These are phyloP conservation scores for Coremacera marginata DNA, from an alignment of 2,888 invertebrate species.

Conservation along the genomic window DNA sequence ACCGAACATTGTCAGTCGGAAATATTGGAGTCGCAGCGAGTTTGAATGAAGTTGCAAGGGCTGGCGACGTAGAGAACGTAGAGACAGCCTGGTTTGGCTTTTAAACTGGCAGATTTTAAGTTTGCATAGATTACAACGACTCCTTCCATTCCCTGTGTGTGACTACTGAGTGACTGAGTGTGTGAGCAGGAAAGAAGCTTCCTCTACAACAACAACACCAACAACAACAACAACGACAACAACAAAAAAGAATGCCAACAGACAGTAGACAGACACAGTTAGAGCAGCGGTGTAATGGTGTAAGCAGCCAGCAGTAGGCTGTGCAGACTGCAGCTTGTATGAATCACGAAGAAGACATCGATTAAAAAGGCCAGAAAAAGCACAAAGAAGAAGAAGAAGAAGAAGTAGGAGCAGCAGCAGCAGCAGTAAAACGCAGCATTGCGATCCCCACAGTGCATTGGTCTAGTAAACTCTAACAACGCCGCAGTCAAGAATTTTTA, in stretches of 20 bases:
- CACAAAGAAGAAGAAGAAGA: neutral
- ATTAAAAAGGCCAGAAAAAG: too few species aligned
- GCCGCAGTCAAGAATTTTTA: constrained; percentile 35
- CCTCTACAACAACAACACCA: neutral
- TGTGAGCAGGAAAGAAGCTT: constrained; percentile 14
- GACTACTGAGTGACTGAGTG: neutral
- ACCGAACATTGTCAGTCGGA: neutral
- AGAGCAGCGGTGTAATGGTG: constrained; percentile 8
- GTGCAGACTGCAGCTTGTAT: constrained; percentile 47
- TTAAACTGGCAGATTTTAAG: neutral
- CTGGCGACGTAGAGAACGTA: neutral
- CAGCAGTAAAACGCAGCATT: neutral
- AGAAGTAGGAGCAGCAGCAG: neutral
- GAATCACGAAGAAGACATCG: constrained; percentile 16
- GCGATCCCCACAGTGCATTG: constrained; percentile 55
- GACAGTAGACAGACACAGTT: constrained; percentile 31
- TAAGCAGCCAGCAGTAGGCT: constrained; percentile 16
- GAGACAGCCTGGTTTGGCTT: neutral
- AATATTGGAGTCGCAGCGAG: constrained; percentile 5
- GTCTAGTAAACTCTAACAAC: constrained; percentile 59
- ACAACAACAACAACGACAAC: neutral
- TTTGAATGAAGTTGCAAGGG: neutral
- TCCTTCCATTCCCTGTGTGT: neutral
- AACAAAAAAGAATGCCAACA: constrained; percentile 19
- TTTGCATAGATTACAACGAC: too few species aligned